Evolutionary conservation across 2,113 vertebrate genomes (phyloP), one percentile per base, ranked within the genome.

Genomic region (Crypturellus undulatus): DNA sequence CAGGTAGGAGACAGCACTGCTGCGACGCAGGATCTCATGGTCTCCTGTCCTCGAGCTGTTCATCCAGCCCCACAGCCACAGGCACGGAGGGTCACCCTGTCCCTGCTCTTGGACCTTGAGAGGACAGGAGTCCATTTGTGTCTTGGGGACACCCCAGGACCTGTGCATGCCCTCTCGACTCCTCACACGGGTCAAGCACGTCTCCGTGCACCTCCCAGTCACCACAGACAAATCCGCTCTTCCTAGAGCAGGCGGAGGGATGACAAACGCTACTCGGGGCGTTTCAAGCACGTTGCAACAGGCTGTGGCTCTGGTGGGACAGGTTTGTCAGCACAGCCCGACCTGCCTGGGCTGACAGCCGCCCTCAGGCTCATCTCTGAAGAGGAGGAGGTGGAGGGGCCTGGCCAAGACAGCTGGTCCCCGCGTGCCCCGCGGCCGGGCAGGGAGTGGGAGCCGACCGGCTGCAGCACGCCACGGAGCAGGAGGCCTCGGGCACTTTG

Each of bases 271-370:
- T 32, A 4, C 32, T 67, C 19, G 6, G 18, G 82, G 58, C 10
- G 42, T 40, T 60, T 20, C 1, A 1, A 94, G 79, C 95, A 92
- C 63, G 94, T 25, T 91, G 56, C 84, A 94, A 85, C 89, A 94
- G 71, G 95, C 63, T 85, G 71, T 5, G 62, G 84, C 75, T 80
- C 82, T 82, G 82, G 69, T 52, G 76, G 32, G 91, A 88, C 94
- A 92, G 72, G 85, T 94, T 84, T 86, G 72, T 94, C 93, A 88
- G 93, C 85, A 40, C 52, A 12, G 65, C 59, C 65, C 62, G 77
- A 82, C 80, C 80, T 70, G 83, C 70, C 59, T 79, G 80, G 2
- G 32, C 69, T 64, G 77, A 85, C 89, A 93, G 64, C 45, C 84
- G 60, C 75, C 91, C 1, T 1, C 40, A 40, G 91, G 87, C 75